Conservation (phyloP, 1,140 invertebrate genomes). For the Pseudachorutes palmiensis region DNA sequence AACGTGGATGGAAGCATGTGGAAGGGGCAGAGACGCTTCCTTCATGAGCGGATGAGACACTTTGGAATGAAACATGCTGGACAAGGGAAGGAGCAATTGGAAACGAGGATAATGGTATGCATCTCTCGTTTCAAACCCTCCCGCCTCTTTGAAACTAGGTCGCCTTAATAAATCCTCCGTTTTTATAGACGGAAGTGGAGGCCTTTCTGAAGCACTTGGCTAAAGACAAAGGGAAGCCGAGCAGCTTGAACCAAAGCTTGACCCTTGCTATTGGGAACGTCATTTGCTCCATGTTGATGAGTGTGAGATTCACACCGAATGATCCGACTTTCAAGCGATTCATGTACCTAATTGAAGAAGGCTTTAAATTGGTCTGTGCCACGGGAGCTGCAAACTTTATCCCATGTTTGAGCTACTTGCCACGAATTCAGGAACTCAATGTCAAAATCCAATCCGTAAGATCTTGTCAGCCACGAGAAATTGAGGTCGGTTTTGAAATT, state of each 20-base stretch:
- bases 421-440: constrained; percentile 59
- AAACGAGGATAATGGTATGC: constrained; percentile 72
- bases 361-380: constrained; percentile 69
- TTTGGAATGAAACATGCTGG: constrained; percentile 79
- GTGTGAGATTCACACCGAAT: constrained; percentile 66
- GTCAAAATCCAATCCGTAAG: constrained; percentile 60
- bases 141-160: too few species aligned
- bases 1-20: constrained; percentile 83
- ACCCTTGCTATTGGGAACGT: constrained; percentile 81
- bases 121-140: too few species aligned
- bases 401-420: constrained; percentile 61
- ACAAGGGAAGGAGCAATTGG: constrained; percentile 68
- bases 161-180: too few species aligned
- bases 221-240: constrained; percentile 52
- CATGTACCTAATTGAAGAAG: constrained; percentile 76
- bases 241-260: constrained; percentile 61
- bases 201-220: constrained; percentile 58
- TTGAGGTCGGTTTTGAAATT: neutral
- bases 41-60: constrained; percentile 75
- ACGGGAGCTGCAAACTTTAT: constrained; percentile 59
- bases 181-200: constrained; percentile 67
- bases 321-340: constrained; percentile 67
- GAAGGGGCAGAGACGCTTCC: constrained; percentile 83
- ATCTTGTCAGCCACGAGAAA: too few species aligned
- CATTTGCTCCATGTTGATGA: constrained; percentile 84